phyloP scores from a whole-genome alignment of 2,888 invertebrate genomes.

The Deroplatys truncata region DNA sequence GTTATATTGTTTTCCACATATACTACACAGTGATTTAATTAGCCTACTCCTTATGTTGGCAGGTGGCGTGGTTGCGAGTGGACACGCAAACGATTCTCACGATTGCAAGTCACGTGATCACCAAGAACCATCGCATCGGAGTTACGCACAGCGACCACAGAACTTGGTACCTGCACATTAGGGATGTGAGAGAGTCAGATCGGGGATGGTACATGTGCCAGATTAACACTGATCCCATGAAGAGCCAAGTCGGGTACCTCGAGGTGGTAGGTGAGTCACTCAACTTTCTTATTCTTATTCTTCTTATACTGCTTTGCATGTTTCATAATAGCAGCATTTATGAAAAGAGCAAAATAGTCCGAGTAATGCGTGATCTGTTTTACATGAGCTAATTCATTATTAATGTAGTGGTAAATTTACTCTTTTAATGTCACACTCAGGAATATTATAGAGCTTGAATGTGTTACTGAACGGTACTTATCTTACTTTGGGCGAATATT shows the following conservation, averaged over 20 bases:
- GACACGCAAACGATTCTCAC: conserved; percentile 88
- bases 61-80: conserved; percentile 88
- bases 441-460: too few relatives aligned
- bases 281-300: too few relatives aligned
- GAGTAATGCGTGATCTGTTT: too few relatives aligned
- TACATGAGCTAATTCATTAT: too few relatives aligned
- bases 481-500: too few relatives aligned
- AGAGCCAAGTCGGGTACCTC: conserved; percentile 61
- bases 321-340: too few relatives aligned
- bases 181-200: conserved; percentile 73
- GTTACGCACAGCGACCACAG: conserved; percentile 72
- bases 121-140: conserved; percentile 81
- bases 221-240: conserved; percentile 72
- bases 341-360: too few relatives aligned
- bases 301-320: too few relatives aligned
- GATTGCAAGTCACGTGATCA: conserved; percentile 84
- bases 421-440: too few relatives aligned
- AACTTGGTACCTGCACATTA: conserved; percentile 77
- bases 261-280: conserved; percentile 59
- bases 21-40: conserved; percentile 4
- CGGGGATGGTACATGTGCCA: conserved; percentile 82
- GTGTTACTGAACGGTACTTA: too few relatives aligned
- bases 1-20: not conserved
- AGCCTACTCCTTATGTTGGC: conserved; percentile 33
- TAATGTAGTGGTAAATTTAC: too few relatives aligned